phyloP scores from a whole-genome alignment of 2,888 invertebrate species.

The Torymus auratus region DNA sequence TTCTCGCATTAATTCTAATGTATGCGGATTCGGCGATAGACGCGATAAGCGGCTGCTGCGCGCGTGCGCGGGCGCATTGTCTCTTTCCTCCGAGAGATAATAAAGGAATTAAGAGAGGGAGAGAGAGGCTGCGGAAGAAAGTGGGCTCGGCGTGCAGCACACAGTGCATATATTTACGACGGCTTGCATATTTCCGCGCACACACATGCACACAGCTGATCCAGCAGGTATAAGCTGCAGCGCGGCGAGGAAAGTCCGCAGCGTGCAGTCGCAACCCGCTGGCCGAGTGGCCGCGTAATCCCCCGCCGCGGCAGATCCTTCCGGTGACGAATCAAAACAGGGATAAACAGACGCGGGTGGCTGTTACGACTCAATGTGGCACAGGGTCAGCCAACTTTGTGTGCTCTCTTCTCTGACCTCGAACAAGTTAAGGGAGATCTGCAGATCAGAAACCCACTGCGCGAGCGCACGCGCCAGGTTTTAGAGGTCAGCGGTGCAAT shows the following conservation, averaged over 20 bases:
- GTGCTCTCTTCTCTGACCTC: slow-evolving; percentile 2
- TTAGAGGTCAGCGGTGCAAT: slow-evolving; percentile 33
- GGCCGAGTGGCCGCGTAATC: no score
- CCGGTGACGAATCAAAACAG: slow-evolving; percentile 59
- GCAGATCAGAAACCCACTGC: background rate
- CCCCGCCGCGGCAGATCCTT: slow-evolving; percentile 47
- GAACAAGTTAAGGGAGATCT: slow-evolving; percentile 8
- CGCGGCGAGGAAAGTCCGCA: no score
- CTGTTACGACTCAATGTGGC: background rate
- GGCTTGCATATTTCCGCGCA: no score
- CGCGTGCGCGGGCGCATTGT: slow-evolving; percentile 59
- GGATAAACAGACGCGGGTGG: slow-evolving; percentile 23
- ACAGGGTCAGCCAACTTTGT: background rate
- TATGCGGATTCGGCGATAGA: slow-evolving; percentile 65
- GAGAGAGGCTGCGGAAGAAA: slow-evolving; percentile 10
- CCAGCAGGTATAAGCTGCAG: no score
- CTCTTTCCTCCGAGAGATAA: slow-evolving; percentile 47
- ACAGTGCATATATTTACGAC: slow-evolving; percentile 6
- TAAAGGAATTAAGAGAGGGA: slow-evolving; percentile 57
- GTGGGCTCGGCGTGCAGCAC: slow-evolving; percentile 5
- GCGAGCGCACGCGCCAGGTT: background rate
- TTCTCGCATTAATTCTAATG: slow-evolving; percentile 67
- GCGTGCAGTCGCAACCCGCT: no score
- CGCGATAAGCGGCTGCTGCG: slow-evolving; percentile 38
- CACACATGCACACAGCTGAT: no score